Base-by-base conservation (phyloP, 1,140 invertebrate species). In the Gonatopus flavifemur region DNA sequence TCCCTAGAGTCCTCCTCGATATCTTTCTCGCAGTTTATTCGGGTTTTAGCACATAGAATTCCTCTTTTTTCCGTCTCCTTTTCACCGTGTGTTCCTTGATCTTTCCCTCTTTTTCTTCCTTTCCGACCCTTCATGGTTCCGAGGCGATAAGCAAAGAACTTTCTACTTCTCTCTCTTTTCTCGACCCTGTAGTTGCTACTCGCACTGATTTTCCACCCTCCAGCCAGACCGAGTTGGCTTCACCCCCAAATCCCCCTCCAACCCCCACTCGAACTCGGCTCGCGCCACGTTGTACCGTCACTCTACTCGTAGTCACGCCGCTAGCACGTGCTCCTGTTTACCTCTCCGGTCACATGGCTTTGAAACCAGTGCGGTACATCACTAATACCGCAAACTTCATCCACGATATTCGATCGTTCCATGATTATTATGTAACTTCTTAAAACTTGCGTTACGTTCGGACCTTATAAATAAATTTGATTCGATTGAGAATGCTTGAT, bases 241-340 rank as follows among this genome's bases (percentile, higher is more conserved):
- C 28, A 22, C n/a, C 48, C 45, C 55, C 41, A 38, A 42, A 50
- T 39, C 44, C 40, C 36, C 31, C 42, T 46, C 49, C n/a, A 24
- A 24, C 30, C 44, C 5, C 8, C 12, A n/a, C n/a, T 22, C 16
- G 5, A 3, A 12, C 42, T 7, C 3, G 18, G 16, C 10, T 10
- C 10, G 18, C 13, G 22, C 25, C 20, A 35, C 31, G 36, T 32
- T 6, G 4, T 7, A n/a, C n/a, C n/a, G n/a, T n/a, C n/a, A 31
- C 48, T 35, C 20, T 55, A 63, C 59, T 52, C 54, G 53, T 45
- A 64, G 64, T 66, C 69, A 69, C 67, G 69, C 68, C 52, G 65
- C 57, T 63, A 62, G 68, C 75, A 77, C 74, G 74, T 76, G 75
- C 66, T 75, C 65, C 63, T 77, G 70, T 77, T 76, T 77, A 76